Evolutionary conservation across 2,797 vertebrate species (phyloP).

Genomic region (Pangasius djambal): DNA sequence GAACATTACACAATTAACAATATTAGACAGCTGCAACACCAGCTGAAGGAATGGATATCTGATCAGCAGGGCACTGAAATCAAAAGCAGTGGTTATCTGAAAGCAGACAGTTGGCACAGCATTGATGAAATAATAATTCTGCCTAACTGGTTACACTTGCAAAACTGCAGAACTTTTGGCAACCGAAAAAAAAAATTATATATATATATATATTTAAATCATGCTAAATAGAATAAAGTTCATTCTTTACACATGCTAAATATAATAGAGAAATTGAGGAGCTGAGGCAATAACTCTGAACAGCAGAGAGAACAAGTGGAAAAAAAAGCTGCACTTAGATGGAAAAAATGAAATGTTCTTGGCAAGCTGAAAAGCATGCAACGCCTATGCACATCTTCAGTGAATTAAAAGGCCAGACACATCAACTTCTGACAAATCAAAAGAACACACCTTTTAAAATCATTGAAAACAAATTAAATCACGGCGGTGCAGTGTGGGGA

Average conservation of each 20-base stretch:
- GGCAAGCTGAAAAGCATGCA: constrained; percentile 6
- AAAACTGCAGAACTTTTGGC: constrained; percentile 58
- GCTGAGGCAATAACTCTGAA: constrained; percentile 56
- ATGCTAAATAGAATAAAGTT: constrained; percentile 1
- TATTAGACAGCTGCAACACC: constrained; percentile 30
- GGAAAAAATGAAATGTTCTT: not conserved
- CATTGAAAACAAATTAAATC: not conserved
- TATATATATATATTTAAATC: not conserved
- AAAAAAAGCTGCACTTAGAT: not conserved
- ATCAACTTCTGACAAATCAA: constrained; percentile 10
- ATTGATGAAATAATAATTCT: not conserved
- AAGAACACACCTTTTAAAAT: not conserved
- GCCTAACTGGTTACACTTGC: constrained; percentile 1
- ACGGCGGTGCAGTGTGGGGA: not conserved
- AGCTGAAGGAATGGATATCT: constrained; percentile 55
- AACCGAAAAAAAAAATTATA: constrained; percentile 41
- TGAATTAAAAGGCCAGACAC: constrained; percentile 21
- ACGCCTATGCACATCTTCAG: not conserved
- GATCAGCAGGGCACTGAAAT: constrained; percentile 51
- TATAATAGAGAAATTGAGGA: constrained; percentile 61
- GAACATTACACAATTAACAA: constrained; percentile 28
- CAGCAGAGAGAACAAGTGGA: constrained; percentile 52
- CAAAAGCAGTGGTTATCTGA: constrained; percentile 30
- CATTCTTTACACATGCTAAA: constrained; percentile 62
- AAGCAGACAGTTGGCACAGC: constrained; percentile 60